Evolutionary conservation across 2,888 invertebrate species (phyloP).

Genomic region (Eupithecia subumbrata): DNA sequence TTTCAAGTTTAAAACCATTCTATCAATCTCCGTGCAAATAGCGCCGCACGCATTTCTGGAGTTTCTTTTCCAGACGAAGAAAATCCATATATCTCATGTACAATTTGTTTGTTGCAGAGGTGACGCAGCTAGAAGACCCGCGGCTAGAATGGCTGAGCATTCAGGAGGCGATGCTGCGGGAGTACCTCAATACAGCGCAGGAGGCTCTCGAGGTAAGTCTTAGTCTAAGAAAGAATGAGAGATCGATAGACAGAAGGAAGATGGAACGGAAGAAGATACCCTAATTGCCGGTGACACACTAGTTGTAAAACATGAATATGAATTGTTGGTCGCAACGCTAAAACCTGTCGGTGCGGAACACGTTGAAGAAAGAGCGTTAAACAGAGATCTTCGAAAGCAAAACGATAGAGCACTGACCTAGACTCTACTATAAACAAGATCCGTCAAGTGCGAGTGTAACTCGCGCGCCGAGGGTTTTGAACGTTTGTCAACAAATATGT

Average conservation of each 20-base stretch:
- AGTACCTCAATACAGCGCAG: conserved; percentile 97
- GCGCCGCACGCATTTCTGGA: too few relatives aligned
- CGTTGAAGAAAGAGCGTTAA: not conserved
- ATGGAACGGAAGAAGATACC: not conserved
- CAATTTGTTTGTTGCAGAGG: conserved; percentile 86
- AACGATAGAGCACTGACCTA: not conserved
- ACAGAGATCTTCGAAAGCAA: not conserved
- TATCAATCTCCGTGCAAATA: too few relatives aligned
- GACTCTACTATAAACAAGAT: too few relatives aligned
- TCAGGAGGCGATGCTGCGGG: conserved; percentile 98
- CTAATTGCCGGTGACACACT: not conserved
- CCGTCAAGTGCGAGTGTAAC: too few relatives aligned
- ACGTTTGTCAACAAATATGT: too few relatives aligned
- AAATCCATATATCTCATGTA: not conserved
- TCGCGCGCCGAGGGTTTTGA: too few relatives aligned
- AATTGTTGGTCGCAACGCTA: not conserved
- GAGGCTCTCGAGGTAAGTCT: conserved; percentile 94
- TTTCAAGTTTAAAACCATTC: too few relatives aligned
- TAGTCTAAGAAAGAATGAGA: not conserved
- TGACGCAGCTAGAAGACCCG: conserved; percentile 98
- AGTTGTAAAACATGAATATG: not conserved
- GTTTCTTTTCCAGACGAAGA: not conserved
- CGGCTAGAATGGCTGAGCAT: conserved; percentile 97
- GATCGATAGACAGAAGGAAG: not conserved
- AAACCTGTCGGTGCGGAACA: not conserved